These are phyloP conservation scores for Neodiprion lecontei DNA, from an alignment of 1,140 invertebrate species.

Conservation along the genomic window DNA sequence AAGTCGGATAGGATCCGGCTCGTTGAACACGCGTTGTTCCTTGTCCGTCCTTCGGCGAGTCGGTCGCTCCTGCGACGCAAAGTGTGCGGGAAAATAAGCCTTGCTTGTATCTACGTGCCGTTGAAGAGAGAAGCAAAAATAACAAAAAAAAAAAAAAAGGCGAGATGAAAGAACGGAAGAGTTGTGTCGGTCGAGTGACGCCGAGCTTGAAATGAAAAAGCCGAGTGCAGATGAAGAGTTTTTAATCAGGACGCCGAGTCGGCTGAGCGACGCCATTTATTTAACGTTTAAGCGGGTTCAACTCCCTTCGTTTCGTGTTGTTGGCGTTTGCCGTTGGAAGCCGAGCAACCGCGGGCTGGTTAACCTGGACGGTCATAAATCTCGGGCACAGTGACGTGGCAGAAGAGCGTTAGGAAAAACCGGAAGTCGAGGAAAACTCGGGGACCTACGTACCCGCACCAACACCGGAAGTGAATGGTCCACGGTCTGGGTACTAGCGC, in stretches of 20 bases:
- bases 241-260: not conserved
- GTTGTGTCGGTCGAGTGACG: too few species aligned
- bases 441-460: constrained; percentile 11
- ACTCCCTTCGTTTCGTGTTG: not conserved
- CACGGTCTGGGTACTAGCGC: not conserved
- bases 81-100: too few species aligned
- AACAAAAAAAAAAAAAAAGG: constrained; percentile 5
- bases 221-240: not conserved
- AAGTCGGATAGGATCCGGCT: not conserved
- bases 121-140: constrained; percentile 31
- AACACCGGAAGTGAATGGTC: not conserved
- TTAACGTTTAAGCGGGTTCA: constrained; percentile 5
- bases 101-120: not conserved
- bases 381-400: not conserved
- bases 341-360: not conserved
- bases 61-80: too few species aligned
- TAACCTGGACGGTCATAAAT: not conserved
- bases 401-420: not conserved
- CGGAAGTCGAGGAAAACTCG: constrained; percentile 10
- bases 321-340: not conserved
- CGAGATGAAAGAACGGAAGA: not conserved
- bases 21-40: not conserved
- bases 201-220: too few species aligned
- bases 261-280: not conserved
- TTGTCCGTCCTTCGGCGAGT: not conserved